A percentile compares a stretch with the other conserved stretches of the same genome.
These are phyloP conservation scores for Caenorhabditis inopinata DNA, from an alignment of 1,140 invertebrate genomes.

Conservation along the genomic window DNA sequence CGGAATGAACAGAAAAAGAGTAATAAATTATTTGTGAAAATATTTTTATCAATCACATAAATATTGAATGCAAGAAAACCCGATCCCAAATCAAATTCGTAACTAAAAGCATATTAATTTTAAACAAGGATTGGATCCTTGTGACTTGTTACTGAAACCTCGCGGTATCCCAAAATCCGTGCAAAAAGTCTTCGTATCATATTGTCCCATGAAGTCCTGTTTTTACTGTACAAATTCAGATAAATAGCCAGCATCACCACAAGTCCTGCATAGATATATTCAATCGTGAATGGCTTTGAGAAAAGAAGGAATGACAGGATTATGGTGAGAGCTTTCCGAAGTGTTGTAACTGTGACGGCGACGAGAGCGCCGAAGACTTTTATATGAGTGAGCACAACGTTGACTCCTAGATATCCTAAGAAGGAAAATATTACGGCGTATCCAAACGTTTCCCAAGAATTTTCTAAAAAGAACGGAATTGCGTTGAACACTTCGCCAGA, in stretches of 20 bases:
- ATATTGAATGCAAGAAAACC: too few species aligned
- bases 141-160: neutral
- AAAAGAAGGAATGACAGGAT: constrained; percentile 88
- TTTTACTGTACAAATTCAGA: constrained; percentile 77
- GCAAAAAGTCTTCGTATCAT: neutral
- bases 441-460: constrained; percentile 78
- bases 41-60: neutral
- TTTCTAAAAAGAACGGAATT: constrained; percentile 76
- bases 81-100: neutral
- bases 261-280: constrained; percentile 85
- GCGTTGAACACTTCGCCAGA: constrained; percentile 78
- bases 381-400: constrained; percentile 84
- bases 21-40: constrained; percentile 24
- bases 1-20: neutral
- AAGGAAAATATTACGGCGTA: constrained; percentile 83
- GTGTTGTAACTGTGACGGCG: constrained; percentile 79
- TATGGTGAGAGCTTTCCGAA: constrained; percentile 85
- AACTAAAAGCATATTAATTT: neutral
- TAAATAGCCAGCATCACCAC: constrained; percentile 86
- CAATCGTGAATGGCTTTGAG: constrained; percentile 86
- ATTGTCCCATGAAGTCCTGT: constrained; percentile 67
- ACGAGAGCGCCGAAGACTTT: constrained; percentile 80
- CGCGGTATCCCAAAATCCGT: neutral
- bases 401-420: constrained; percentile 85
- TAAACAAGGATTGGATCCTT: neutral